phyloP scores from a whole-genome alignment of 2,113 vertebrate species.

The Marmota monax region DNA sequence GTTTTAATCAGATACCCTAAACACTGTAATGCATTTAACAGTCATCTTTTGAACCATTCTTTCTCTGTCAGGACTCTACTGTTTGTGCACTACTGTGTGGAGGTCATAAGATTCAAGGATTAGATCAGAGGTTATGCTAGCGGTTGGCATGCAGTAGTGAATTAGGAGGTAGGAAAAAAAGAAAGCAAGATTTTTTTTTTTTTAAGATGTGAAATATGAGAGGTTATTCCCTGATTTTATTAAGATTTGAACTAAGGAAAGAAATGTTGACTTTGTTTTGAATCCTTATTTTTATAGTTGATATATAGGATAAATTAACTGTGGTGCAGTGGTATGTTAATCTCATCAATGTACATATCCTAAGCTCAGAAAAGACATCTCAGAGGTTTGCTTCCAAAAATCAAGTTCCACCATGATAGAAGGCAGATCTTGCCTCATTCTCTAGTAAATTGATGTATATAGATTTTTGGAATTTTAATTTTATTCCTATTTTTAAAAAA shows the following conservation, averaged over 20 bases:
- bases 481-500: constrained; percentile 20
- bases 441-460: not conserved
- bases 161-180: not conserved
- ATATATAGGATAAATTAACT: not conserved
- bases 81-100: not conserved
- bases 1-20: not conserved
- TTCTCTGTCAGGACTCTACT: not conserved
- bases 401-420: not conserved
- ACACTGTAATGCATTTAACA: not conserved
- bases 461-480: not conserved
- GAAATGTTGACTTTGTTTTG: not conserved
- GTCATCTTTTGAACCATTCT: not conserved
- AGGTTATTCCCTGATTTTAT: not conserved
- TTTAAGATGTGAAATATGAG: not conserved
- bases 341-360: not conserved
- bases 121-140: not conserved
- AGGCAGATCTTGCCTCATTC: not conserved
- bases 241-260: not conserved
- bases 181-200: constrained; percentile 7
- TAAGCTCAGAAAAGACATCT: not conserved
- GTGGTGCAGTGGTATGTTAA: not conserved
- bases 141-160: not conserved
- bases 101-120: not conserved
- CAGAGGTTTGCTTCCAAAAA: not conserved
- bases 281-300: constrained; percentile 17